Evolutionary conservation across 53 echinoderm and acorn worm genomes (phyloP), one percentile per base, ranked within the genome.

Genomic region (Mesocentrotus franciscanus): DNA sequence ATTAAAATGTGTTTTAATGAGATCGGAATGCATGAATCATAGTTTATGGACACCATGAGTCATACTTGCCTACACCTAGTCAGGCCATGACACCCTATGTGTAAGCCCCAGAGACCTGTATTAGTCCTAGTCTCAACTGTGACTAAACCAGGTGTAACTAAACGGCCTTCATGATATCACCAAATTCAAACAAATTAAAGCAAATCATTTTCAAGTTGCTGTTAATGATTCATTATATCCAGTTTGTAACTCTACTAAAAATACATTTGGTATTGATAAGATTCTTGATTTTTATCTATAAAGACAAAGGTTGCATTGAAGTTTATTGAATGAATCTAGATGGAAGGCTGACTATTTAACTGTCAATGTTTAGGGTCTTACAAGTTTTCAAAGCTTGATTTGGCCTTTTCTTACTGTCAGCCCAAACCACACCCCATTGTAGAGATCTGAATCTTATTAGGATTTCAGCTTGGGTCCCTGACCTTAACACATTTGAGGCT

Each of bases 1-100:
- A 91, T 36, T 62, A 24, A 33, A 84, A 60, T 91, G 66, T 91
- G 81, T 12, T 35, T 91, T 91, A 91, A 91, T 91, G 34, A 90
- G 90, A 60, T 10, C 32, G 90, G 85, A 64, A 36, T 66, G 91
- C 11, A 66, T 91, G 91, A 91, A 66, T 91, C 91, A 91, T 35
- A 59, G 64, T 66, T 61, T 87, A 58, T 87, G 29, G 91, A 62
- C 91, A 64, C 22, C 0, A 39, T 91, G 91, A 91, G 36, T 91
- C 91, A 91, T 66, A 66, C 91, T 22, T 15, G 14, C 39, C 34
- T 64, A 66, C 91, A 64, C 91, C 91, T 66, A 91, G 66, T 64
- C 91, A 66, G n/a, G 33, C 39, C 34, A 35, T 91, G 91, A 91
- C 66, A 64, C 62, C 35, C 64, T 61, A 91, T 91, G 91, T 91